These are phyloP conservation scores for Caenorhabditis japonica DNA, from an alignment of 2,888 invertebrate genomes.

Conservation along the genomic window DNA sequence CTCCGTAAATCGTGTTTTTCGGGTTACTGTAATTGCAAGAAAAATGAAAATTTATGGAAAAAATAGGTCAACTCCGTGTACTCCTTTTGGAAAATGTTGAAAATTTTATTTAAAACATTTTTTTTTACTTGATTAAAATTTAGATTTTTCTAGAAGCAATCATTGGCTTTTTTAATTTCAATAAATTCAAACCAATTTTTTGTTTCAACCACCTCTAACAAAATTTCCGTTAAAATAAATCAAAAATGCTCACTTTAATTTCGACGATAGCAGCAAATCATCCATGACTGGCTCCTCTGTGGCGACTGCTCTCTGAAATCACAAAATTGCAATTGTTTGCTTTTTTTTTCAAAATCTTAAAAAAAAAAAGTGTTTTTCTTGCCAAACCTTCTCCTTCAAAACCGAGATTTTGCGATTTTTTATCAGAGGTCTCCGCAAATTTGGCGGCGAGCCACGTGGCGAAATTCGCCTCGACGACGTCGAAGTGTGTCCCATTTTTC, in stretches of 20 bases:
- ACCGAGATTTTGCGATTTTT: constrained; percentile 32
- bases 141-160: too few relatives aligned
- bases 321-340: neutral
- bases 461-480: constrained; percentile 14
- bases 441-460: constrained; percentile 37
- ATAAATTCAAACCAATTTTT: too few relatives aligned
- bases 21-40: neutral
- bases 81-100: too few relatives aligned
- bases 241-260: constrained; percentile 48
- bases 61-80: too few relatives aligned
- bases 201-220: too few relatives aligned
- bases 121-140: too few relatives aligned
- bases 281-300: constrained; percentile 52
- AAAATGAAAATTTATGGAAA: constrained; percentile 1
- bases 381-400: constrained; percentile 39
- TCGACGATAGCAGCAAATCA: constrained; percentile 55
- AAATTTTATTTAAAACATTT: too few relatives aligned
- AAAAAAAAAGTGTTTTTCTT: neutral
- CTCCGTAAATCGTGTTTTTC: too few relatives aligned
- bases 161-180: too few relatives aligned
- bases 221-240: neutral
- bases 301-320: constrained; percentile 21
- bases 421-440: constrained; percentile 32
- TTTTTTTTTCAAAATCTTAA: neutral
- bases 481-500: neutral